Evolutionary conservation across 2,888 invertebrate genomes (phyloP).

Genomic region (Onthophagus sagittarius): DNA sequence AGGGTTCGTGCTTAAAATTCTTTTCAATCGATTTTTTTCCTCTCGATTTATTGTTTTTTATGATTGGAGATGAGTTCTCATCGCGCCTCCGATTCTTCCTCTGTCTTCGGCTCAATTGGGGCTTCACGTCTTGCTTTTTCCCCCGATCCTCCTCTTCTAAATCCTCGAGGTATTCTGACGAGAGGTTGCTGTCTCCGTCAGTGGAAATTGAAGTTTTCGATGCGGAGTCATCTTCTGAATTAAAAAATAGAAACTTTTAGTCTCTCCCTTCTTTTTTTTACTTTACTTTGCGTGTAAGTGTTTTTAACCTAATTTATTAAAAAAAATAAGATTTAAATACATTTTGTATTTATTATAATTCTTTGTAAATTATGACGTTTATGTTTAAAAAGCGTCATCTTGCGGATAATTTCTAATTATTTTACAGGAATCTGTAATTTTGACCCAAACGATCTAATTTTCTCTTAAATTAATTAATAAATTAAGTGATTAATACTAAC

Average conservation of each 20-base stretch:
- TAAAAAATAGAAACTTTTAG: slow-evolving; percentile 1
- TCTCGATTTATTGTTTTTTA: slow-evolving; percentile 33
- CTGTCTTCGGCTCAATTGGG: slow-evolving; percentile 54
- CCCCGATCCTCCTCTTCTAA: slow-evolving; percentile 32
- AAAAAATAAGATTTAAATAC: no score
- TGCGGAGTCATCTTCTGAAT: neutral
- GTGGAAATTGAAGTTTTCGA: neutral
- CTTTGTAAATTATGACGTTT: neutral
- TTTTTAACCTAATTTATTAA: no score
- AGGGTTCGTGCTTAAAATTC: slow-evolving; percentile 38
- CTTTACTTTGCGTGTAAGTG: neutral
- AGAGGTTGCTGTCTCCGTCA: neutral
- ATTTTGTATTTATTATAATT: no score
- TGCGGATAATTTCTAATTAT: neutral
- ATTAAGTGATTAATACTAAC: slow-evolving; percentile 53
- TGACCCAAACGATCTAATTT: neutral
- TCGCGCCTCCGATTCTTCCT: slow-evolving; percentile 51
- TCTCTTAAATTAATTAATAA: neutral
- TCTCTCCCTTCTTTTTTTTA: neutral
- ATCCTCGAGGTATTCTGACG: slow-evolving; percentile 39
- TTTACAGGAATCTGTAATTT: slow-evolving; percentile 16
- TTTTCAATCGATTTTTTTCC: slow-evolving; percentile 22
- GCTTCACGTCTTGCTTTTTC: slow-evolving; percentile 49
- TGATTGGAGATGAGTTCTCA: slow-evolving; percentile 34
- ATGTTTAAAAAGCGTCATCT: no score